Percentiles rank a stretch among this genome's conserved stretches.
Evolutionary conservation across 2,888 invertebrate species (phyloP).

Genomic region (Thysanoteuthis rhombus): DNA sequence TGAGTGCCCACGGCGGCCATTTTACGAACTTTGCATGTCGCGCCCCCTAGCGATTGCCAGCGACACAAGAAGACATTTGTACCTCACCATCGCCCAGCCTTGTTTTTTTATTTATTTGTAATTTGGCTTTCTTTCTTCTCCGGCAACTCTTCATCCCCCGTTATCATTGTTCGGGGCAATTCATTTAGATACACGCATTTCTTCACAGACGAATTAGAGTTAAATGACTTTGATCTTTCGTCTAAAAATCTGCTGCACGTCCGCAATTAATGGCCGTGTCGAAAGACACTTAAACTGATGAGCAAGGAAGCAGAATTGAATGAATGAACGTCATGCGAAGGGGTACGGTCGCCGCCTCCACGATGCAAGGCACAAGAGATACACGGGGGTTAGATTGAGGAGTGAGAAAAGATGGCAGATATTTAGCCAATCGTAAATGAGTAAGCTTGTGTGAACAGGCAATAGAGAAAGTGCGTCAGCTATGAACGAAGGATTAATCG

Average conservation of each 20-base stretch:
- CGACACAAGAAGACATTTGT: background rate
- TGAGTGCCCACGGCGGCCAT: background rate
- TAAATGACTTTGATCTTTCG: conserved; percentile 18
- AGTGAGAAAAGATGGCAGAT: background rate
- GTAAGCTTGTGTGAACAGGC: background rate
- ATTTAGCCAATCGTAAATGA: conserved; percentile 14
- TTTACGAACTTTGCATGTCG: background rate
- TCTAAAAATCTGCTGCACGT: background rate
- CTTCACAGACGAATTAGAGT: conserved; percentile 17
- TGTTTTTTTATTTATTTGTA: background rate
- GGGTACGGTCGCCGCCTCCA: background rate
- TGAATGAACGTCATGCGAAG: background rate
- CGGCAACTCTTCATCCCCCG: background rate
- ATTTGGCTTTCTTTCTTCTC: background rate
- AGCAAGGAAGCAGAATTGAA: background rate
- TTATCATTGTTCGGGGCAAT: conserved; percentile 25
- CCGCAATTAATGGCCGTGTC: background rate
- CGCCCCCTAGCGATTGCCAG: background rate
- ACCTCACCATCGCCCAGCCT: background rate
- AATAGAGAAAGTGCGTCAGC: background rate
- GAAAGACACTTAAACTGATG: background rate
- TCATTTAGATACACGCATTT: conserved; percentile 20
- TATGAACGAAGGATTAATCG: background rate
- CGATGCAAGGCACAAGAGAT: no score
- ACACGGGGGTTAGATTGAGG: background rate